Conservation (phyloP, 2,888 invertebrate species). For the Bruchidius siliquastri region DNA sequence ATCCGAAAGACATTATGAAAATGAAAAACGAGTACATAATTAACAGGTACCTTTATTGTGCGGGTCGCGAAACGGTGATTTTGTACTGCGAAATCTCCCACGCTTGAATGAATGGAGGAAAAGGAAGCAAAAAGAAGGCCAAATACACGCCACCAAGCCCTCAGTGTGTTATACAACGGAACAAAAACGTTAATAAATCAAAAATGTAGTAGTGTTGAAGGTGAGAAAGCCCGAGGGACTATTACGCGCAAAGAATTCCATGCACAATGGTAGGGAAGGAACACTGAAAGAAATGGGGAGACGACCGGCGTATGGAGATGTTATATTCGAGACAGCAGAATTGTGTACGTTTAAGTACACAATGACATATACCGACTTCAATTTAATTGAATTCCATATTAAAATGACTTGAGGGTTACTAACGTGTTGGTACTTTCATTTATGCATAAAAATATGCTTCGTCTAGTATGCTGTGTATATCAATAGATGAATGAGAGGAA, state of each 20-base stretch:
- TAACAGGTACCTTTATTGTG: no score
- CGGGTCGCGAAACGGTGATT: neutral
- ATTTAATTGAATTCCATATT: neutral
- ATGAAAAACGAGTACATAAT: no score
- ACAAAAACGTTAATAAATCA: constrained; percentile 22
- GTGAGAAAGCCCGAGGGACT: constrained; percentile 12
- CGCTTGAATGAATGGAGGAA: constrained; percentile 20
- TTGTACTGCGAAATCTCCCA: constrained; percentile 17
- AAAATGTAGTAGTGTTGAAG: constrained; percentile 20
- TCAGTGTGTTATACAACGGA: constrained; percentile 1
- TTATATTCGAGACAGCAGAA: neutral
- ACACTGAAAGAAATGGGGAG: neutral
- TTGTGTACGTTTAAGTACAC: neutral
- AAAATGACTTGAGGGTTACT: no score
- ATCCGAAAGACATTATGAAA: no score
- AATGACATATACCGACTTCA: neutral
- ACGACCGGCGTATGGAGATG: neutral
- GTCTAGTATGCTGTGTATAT: no score
- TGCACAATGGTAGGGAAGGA: neutral
- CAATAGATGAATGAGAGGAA: no score
- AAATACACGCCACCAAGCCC: constrained; percentile 34
- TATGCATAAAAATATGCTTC: no score
- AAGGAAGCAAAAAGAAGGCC: constrained; percentile 26
- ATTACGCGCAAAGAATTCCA: constrained; percentile 13
- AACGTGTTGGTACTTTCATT: no score